Base-by-base conservation (phyloP, 2,888 invertebrate species). In the Pseudolycoriella hygida region DNA sequence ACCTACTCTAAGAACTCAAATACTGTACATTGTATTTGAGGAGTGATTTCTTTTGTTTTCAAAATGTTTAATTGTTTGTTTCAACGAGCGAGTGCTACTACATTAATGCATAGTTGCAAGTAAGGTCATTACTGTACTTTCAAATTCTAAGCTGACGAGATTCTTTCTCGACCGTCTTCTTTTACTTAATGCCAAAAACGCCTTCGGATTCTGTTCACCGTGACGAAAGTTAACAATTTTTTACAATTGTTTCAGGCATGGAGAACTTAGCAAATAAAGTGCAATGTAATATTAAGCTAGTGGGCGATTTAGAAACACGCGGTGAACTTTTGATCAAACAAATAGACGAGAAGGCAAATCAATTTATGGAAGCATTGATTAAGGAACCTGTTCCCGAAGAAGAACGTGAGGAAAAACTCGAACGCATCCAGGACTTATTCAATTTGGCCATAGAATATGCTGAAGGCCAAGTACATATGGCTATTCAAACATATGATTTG, bases 401-500 rank as follows among this genome's bases (percentile, higher is more conserved):
- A 48, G 82, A 85, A 51, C 79, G 82, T 52, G 82, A 85, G 55
- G 87, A 89, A 55, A 79, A 86, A 54, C 71, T 90, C 47, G 76
- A n/a, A 49, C 80, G 80, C 50, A 92, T 94, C 55, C 83, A 89
- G 62, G 82, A 80, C 49, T 68, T 88, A 46, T 96, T 93, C 58
- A 85, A 86, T 54, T 93, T 92, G 66, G 92, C 93, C 12, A 89
- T 89, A 58, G 93, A 93, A 60, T 92, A 88, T 60, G 92, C 92
- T 2, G 96, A 96, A 60, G 94, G 96, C 57, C 97, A 97, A 69
- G 94, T 97, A 30, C 90, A 93, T 60, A 70, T 97, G 48, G 94
- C 97, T 2, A 92, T 94, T 66, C 93, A 96, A 68, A 96, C 96
- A 0, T 98, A 98, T 60, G 97, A 98, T 69, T 69, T 96, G 65